Evolutionary conservation across 2,888 invertebrate species (phyloP).

Genomic region (Tipula confusa): DNA sequence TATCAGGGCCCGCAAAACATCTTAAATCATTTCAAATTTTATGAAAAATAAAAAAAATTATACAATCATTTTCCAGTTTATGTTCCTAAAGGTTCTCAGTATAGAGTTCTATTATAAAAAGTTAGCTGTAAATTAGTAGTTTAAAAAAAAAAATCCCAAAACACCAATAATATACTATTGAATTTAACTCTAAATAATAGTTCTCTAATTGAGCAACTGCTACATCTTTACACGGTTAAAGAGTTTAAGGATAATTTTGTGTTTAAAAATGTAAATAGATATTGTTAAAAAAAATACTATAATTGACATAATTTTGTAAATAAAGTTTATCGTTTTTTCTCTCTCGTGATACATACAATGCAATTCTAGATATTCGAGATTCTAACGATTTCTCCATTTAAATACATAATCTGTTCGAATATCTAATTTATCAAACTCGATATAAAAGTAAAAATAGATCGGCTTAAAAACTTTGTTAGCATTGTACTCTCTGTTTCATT

Average conservation of each 20-base stretch:
- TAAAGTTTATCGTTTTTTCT: not conserved
- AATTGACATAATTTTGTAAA: not conserved
- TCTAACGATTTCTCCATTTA: too few relatives aligned
- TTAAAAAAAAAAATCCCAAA: not conserved
- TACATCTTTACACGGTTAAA: not conserved
- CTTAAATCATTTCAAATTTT: not conserved
- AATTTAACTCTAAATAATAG: not conserved
- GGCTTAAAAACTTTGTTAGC: too few relatives aligned
- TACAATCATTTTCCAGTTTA: not conserved
- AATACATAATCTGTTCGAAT: too few relatives aligned
- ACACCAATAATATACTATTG: not conserved
- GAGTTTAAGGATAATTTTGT: not conserved
- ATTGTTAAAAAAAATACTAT: not conserved
- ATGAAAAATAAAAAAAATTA: not conserved
- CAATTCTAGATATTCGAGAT: too few relatives aligned
- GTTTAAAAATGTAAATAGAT: not conserved
- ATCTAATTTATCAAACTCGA: too few relatives aligned
- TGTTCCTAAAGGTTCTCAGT: not conserved
- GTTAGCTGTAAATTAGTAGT: not conserved
- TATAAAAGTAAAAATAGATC: too few relatives aligned
- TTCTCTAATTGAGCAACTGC: not conserved
- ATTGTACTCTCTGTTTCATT: too few relatives aligned
- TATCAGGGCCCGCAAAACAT: not conserved
- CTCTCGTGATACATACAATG: too few relatives aligned
- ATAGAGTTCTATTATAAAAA: not conserved